These are phyloP conservation scores for Wasmannia auropunctata DNA, from an alignment of 1,140 invertebrate species.

Conservation along the genomic window DNA sequence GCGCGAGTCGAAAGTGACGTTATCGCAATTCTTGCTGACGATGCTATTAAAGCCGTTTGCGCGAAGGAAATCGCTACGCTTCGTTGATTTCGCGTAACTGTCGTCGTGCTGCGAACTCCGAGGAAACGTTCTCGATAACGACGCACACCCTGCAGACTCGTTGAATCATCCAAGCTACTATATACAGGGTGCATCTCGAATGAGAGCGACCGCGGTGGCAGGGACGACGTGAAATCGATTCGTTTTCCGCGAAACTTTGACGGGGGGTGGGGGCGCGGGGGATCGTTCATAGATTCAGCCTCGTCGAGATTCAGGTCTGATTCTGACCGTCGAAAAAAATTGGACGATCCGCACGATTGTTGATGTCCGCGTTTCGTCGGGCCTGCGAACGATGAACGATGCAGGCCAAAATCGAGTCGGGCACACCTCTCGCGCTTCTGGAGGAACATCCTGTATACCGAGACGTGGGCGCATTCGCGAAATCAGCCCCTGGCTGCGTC, in stretches of 20 bases:
- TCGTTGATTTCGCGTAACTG: not conserved
- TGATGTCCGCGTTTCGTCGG: not conserved
- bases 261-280: not conserved
- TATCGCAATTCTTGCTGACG: not conserved
- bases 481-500: slow-evolving; percentile 56
- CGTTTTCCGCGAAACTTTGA: not conserved
- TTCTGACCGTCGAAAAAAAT: not conserved
- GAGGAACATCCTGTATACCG: slow-evolving; percentile 32
- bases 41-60: not conserved
- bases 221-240: slow-evolving; percentile 19
- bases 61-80: not conserved
- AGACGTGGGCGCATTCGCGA: slow-evolving; percentile 59
- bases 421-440: not conserved
- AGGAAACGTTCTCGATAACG: not conserved
- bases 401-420: not conserved
- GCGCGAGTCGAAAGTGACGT: not conserved
- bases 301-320: not conserved
- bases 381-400: not conserved
- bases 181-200: slow-evolving; percentile 15
- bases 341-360: not conserved
- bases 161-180: not conserved
- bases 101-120: not conserved
- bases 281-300: not conserved
- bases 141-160: not conserved
- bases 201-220: not conserved